Evolutionary conservation across 2,888 invertebrate genomes (phyloP), one percentile per base, ranked within the genome.

Genomic region (Himalopsyche kuldschensis): DNA sequence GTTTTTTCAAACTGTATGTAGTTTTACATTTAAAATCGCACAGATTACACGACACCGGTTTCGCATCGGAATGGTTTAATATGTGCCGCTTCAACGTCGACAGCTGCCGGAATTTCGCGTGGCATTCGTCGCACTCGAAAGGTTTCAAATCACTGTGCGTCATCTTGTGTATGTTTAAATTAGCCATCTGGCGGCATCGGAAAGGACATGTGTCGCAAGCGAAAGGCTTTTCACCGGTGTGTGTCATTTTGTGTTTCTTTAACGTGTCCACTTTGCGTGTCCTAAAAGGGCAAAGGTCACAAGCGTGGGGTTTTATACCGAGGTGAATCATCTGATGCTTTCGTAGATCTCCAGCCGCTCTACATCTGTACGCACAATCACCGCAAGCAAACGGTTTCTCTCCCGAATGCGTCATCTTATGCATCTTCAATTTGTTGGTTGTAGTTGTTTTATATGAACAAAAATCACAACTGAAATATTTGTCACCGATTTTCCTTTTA

Each of bases 1-100:
- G 93, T 75, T 91, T 88, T 82, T 91, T 92, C 35, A 93, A 78
- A 10, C 63, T 63, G 41, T 41, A 41, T 4, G 15, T 32, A 31
- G 41, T 32, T 6, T 47, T 78, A 76, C 81, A 82, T 1, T 47
- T 35, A 41, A 78, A 82, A 5, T 75, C 32, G 30, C 81, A 82
- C 1, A 63, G 10, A 1, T 78, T 69, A 15, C 81, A 82, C 11
- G 31, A 41, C 27, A 80, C 31, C 6, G 69, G 11, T 30, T 80
- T 80, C 8, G n/a, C 46, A 10, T 75, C 30, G 17, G 31, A 20
- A 17, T 80, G 80, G 10, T 15, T 31, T 32, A 75, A 17, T 11
- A 20, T n/a, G 17, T 80, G 80, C 24, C 46, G 69, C 3, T 30
- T n/a, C 11, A 80, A 35, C n/a, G 35, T 75, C 17, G 55, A 31